Percentiles rank a stretch among this genome's conserved stretches.
Evolutionary conservation across 2,888 invertebrate genomes (phyloP).

Genomic region (Drosophila affinis): DNA sequence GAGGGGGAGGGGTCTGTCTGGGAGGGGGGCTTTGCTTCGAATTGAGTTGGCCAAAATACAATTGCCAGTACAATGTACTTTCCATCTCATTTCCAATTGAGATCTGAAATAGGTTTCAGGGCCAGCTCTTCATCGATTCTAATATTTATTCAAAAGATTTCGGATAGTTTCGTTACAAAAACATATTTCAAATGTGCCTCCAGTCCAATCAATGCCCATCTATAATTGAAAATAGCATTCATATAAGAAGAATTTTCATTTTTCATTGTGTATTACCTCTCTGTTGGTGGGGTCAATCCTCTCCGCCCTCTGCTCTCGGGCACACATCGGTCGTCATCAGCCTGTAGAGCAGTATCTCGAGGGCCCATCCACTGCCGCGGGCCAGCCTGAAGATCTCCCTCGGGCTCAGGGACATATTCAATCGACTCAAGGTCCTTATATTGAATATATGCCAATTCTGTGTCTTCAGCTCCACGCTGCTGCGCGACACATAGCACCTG

Average conservation of each 20-base stretch:
- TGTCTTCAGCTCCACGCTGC: background rate
- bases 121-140: no score
- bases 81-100: slow-evolving; percentile 22
- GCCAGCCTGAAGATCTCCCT: background rate
- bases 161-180: no score
- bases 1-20: no score
- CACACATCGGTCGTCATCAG: background rate
- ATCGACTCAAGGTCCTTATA: background rate
- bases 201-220: no score
- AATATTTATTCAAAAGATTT: no score
- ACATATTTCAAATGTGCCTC: no score
- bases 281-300: background rate
- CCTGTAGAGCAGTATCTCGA: background rate
- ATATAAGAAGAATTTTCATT: no score
- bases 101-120: no score
- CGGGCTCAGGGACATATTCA: background rate
- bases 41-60: slow-evolving; percentile 11
- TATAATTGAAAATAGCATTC: no score
- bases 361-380: background rate
- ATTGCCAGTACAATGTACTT: slow-evolving; percentile 8
- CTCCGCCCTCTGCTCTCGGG: background rate
- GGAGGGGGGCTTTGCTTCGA: background rate
- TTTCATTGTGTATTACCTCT: no score
- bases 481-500: background rate
- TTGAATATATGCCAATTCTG: background rate